Conservation (phyloP, 2,888 invertebrate species). For the Gastracanthus pulcherrimus region DNA sequence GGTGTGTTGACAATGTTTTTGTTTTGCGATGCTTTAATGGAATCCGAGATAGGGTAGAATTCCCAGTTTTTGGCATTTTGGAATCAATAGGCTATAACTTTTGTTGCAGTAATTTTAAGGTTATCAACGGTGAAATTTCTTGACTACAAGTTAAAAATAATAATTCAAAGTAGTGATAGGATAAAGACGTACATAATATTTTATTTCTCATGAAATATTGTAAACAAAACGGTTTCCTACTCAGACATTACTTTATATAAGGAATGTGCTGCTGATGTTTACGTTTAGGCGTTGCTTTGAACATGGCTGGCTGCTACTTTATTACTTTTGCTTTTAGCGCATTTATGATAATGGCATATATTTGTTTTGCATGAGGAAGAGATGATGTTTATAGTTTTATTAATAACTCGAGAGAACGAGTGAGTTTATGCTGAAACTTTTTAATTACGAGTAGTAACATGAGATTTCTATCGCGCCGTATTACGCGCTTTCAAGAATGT, state of each 20-base stretch:
- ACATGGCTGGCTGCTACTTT: background rate
- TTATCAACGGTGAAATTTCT: no score
- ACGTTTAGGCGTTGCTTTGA: background rate
- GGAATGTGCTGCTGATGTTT: no score
- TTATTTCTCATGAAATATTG: no score
- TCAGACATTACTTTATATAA: no score
- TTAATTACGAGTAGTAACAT: background rate
- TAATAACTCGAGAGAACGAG: background rate
- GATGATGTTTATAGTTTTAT: background rate
- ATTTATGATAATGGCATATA: background rate
- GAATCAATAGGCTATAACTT: no score
- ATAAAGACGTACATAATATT: no score
- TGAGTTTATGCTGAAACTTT: background rate
- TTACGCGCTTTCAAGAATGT: background rate
- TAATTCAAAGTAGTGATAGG: no score
- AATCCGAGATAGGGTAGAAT: no score
- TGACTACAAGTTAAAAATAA: no score
- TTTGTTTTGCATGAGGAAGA: background rate
- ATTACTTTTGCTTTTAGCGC: background rate
- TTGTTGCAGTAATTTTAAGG: no score
- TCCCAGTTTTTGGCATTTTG: no score
- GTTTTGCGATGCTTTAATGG: background rate
- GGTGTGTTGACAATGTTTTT: background rate
- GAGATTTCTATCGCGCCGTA: background rate
- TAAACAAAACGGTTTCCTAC: no score